phyloP scores from a whole-genome alignment of 2,113 vertebrate genomes.

The Emberiza fucata region DNA sequence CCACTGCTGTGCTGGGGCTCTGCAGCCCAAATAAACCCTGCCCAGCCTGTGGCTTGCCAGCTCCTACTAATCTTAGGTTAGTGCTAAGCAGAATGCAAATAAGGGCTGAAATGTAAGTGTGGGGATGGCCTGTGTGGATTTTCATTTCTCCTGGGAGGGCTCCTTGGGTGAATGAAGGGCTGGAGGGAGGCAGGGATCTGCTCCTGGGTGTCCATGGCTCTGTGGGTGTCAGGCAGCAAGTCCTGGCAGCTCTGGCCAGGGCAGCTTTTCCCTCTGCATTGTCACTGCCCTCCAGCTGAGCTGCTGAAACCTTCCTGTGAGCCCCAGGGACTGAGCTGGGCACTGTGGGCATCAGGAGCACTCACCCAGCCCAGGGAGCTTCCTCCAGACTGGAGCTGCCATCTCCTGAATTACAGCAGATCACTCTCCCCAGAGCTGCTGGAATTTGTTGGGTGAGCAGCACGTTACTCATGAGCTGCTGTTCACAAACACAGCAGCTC shows the following conservation, averaged over 20 bases:
- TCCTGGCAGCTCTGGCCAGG: not conserved
- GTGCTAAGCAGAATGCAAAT: not conserved
- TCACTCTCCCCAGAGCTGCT: not conserved
- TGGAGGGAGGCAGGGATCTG: not conserved
- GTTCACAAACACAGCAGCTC: not conserved
- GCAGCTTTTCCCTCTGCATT: not conserved
- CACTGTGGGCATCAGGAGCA: fast-evolving
- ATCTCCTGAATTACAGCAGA: not conserved
- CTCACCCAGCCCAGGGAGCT: not conserved
- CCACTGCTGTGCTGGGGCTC: not conserved
- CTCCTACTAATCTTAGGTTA: not conserved
- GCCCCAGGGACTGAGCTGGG: not conserved
- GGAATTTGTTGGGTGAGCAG: not conserved
- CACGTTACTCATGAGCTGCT: not conserved
- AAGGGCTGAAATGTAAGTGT: not conserved
- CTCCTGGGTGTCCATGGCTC: not conserved
- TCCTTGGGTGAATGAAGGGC: not conserved
- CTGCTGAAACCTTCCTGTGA: not conserved
- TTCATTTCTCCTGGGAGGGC: not conserved
- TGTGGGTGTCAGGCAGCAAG: not conserved
- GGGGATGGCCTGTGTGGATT: not conserved
- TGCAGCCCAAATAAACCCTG: not conserved
- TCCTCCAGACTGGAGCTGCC: not conserved
- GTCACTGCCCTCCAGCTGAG: not conserved
- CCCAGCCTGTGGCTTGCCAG: not conserved